phyloP scores from a whole-genome alignment of 2,113 vertebrate species.

The Caloenas nicobarica region DNA sequence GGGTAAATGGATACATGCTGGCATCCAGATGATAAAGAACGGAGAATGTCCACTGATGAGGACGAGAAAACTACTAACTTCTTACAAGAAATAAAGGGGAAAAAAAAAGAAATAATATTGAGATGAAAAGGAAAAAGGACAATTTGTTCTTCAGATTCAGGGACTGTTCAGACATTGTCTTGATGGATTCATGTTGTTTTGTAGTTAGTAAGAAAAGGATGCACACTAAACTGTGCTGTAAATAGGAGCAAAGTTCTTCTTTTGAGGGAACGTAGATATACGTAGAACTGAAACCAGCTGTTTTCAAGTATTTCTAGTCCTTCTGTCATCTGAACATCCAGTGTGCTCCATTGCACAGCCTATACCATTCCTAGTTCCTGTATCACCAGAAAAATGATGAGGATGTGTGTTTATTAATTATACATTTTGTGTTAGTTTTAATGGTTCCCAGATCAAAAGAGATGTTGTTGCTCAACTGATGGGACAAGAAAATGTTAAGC shows the following conservation, averaged over 20 bases:
- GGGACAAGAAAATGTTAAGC: constrained; percentile 15
- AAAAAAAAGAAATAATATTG: background rate
- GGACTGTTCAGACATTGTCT: background rate
- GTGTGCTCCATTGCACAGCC: background rate
- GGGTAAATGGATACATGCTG: rapidly evolving
- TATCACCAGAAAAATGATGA: background rate
- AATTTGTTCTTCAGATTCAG: background rate
- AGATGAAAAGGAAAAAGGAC: background rate
- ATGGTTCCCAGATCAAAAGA: background rate
- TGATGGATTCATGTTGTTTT: background rate
- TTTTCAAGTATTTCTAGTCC: background rate
- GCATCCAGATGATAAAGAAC: background rate
- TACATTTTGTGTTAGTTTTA: background rate
- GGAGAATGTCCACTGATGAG: rapidly evolving
- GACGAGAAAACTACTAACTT: background rate
- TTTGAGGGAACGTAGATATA: background rate
- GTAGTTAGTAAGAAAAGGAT: background rate
- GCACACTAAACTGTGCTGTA: background rate
- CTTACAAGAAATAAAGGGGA: background rate
- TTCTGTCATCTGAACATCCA: background rate
- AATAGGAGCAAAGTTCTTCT: background rate
- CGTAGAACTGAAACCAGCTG: background rate
- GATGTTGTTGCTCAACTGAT: background rate
- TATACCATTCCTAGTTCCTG: background rate
- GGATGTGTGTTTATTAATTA: background rate